Conservation (phyloP, 2,113 vertebrate genomes). For the Odocoileus hemionus region DNA sequence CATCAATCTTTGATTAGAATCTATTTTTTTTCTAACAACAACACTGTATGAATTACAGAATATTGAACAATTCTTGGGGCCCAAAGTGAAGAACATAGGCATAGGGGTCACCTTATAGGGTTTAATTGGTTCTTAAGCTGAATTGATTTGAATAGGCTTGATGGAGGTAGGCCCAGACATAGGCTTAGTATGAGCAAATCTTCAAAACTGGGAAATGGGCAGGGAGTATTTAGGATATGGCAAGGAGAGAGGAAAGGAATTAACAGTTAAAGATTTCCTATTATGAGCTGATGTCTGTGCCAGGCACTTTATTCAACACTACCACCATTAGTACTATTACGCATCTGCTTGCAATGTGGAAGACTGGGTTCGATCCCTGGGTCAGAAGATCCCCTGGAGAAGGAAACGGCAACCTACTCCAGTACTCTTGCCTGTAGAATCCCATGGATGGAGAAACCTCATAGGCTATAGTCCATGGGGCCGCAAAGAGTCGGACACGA, state of each 20-base stretch:
- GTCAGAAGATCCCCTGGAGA: neutral
- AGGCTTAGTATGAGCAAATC: neutral
- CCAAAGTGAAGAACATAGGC: neutral
- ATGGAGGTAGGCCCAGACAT: neutral
- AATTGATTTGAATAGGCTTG: neutral
- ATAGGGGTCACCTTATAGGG: neutral
- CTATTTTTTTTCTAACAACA: conserved; percentile 15
- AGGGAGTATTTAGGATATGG: neutral
- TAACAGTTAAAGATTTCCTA: neutral
- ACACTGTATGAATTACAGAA: neutral
- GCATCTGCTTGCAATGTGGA: neutral
- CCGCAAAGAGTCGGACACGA: fast-evolving
- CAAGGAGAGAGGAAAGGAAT: neutral
- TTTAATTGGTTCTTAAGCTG: neutral
- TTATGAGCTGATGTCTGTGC: neutral
- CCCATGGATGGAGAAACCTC: neutral
- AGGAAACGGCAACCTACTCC: neutral
- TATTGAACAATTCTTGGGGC: neutral
- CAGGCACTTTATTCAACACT: neutral
- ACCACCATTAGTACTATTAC: neutral
- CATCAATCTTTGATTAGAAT: neutral
- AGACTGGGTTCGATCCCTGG: neutral
- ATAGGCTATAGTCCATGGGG: neutral
- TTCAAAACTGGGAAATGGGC: neutral
- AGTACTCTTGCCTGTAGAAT: neutral